Conservation (phyloP, 30 jellyfish, hydroid and myxozoan genomes). For the Cassiopea andromeda region DNA sequence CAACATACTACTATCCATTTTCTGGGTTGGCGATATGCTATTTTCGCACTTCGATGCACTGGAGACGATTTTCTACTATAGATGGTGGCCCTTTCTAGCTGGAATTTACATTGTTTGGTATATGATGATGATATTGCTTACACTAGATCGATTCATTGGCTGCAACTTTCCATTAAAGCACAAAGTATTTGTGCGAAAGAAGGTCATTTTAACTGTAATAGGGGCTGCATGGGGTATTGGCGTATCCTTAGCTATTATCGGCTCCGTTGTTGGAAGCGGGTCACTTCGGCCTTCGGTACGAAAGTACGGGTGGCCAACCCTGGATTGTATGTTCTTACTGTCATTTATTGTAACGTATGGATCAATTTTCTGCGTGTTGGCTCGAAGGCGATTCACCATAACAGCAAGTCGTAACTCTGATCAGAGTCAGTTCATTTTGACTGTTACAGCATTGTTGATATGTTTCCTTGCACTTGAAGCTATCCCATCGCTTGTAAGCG, state of each 20-base stretch:
- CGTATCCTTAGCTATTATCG: not conserved
- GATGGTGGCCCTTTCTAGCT: conserved; percentile 29
- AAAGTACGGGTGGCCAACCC: conserved; percentile 3
- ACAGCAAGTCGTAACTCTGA: not conserved
- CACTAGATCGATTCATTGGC: conserved; percentile 44
- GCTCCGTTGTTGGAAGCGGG: conserved; percentile 12
- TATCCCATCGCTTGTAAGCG: not conserved
- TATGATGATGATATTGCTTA: conserved; percentile 13
- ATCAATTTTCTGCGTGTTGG: conserved; percentile 15
- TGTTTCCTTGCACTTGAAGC: conserved; percentile 24
- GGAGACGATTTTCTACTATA: not conserved
- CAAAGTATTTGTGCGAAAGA: conserved; percentile 2
- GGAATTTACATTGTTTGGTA: conserved; percentile 31
- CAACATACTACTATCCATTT: not conserved
- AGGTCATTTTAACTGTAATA: not conserved
- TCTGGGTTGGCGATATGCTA: conserved; percentile 4
- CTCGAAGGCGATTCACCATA: conserved; percentile 11
- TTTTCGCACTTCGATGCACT: not conserved
- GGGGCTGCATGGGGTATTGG: not conserved
- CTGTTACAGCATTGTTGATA: conserved; percentile 23
- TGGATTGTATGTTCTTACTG: not conserved
- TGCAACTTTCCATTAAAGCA: conserved; percentile 41
- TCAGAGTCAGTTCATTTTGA: conserved; percentile 15
- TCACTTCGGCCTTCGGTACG: not conserved
- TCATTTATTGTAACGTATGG: conserved; percentile 19